Evolutionary conservation across 1,140 invertebrate species (phyloP).

Genomic region (Zaprionus taronus): DNA sequence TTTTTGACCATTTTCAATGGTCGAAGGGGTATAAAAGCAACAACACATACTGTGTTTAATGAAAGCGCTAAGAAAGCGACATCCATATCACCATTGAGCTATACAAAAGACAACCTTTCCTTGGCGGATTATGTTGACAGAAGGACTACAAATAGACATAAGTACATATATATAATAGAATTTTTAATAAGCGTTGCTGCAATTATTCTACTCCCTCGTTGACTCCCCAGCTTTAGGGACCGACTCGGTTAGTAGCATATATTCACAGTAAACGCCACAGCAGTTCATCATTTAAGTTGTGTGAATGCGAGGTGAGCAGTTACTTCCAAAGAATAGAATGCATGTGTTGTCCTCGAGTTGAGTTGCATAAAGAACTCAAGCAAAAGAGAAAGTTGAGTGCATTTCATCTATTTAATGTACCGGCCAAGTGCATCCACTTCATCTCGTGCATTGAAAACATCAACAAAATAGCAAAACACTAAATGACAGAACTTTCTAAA

Average conservation of each 20-base stretch:
- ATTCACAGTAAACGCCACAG: slow-evolving; percentile 53
- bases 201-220: slow-evolving; percentile 27
- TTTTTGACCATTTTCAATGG: too few relatives aligned
- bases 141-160: slow-evolving; percentile 50
- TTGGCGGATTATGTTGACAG: slow-evolving; percentile 62
- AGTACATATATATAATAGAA: slow-evolving; percentile 74
- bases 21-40: too few relatives aligned
- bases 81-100: slow-evolving; percentile 22
- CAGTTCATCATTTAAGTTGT: slow-evolving; percentile 54
- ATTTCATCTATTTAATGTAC: not conserved
- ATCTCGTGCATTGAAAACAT: not conserved
- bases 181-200: slow-evolving; percentile 70
- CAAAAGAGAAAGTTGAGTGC: not conserved
- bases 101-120: slow-evolving; percentile 42
- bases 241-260: slow-evolving; percentile 20
- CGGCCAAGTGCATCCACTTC: not conserved
- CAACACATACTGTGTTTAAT: slow-evolving; percentile 21
- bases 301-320: not conserved
- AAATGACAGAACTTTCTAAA: slow-evolving; percentile 26
- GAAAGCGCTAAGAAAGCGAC: slow-evolving; percentile 7
- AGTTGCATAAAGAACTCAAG: not conserved
- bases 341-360: not conserved
- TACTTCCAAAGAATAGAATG: not conserved
- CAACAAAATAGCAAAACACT: slow-evolving; percentile 36
- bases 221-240: slow-evolving; percentile 64